These are phyloP conservation scores for Semaprochilodus insignis DNA, from an alignment of 2,797 vertebrate genomes.

Conservation along the genomic window DNA sequence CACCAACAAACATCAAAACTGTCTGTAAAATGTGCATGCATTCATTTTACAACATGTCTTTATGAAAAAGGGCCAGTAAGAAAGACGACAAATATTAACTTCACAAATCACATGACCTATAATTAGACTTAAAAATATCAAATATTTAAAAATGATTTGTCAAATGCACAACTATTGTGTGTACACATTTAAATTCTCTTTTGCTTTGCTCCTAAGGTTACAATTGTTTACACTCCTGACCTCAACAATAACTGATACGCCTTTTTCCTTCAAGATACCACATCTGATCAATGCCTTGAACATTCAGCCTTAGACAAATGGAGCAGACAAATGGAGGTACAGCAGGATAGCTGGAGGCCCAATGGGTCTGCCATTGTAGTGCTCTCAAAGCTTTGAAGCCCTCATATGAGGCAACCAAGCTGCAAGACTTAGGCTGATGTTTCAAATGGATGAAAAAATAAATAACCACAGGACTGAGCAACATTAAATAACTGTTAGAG, in stretches of 20 bases:
- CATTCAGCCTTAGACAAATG: conserved; percentile 20
- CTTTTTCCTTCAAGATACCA: conserved; percentile 36
- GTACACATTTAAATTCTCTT: no score
- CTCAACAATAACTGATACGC: not conserved
- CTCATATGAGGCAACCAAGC: not conserved
- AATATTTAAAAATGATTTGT: no score
- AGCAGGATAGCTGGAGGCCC: conserved; percentile 1
- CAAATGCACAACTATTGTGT: no score
- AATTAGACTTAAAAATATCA: no score
- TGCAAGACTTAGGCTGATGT: not conserved
- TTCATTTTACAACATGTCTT: no score
- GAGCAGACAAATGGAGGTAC: not conserved
- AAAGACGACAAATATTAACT: no score
- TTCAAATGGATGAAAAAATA: not conserved
- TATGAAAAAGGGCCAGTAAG: no score
- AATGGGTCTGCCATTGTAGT: not conserved
- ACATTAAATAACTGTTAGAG: not conserved
- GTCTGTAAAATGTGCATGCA: no score
- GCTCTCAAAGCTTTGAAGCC: not conserved
- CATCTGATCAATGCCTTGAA: conserved; percentile 42
- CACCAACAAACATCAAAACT: no score
- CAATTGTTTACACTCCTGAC: no score
- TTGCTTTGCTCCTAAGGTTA: no score
- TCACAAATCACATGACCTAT: no score
- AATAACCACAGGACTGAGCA: not conserved